A percentile compares a stretch with the other conserved stretches of the same genome.
Evolutionary conservation across 2,888 invertebrate species (phyloP).

Genomic region (Lycaena phlaeas): DNA sequence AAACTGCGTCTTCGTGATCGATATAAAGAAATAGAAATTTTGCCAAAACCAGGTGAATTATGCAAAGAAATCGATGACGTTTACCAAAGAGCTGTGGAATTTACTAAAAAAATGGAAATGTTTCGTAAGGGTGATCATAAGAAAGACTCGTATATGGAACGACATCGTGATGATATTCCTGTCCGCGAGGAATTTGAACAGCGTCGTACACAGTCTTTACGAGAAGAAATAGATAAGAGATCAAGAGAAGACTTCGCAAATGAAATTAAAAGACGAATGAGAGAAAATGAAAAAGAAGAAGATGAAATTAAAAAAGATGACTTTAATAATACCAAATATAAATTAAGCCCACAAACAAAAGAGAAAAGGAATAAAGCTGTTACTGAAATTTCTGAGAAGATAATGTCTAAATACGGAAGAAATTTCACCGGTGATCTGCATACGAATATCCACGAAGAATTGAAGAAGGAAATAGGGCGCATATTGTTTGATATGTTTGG

Average conservation of each 20-base stretch:
- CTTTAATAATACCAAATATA: background rate
- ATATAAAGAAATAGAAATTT: constrained; percentile 17
- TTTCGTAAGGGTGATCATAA: constrained; percentile 27
- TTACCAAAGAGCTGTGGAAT: constrained; percentile 42
- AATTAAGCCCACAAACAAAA: constrained; percentile 3
- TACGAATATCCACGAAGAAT: constrained; percentile 31
- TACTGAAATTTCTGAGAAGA: constrained; percentile 37
- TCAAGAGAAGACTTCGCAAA: no score
- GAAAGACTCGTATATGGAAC: no score
- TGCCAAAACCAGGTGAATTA: constrained; percentile 23
- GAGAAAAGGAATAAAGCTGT: constrained; percentile 41
- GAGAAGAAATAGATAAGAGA: no score
- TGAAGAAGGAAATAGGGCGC: constrained; percentile 29
- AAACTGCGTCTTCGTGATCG: constrained; percentile 15
- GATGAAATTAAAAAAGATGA: background rate
- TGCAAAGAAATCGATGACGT: constrained; percentile 51
- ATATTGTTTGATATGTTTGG: constrained; percentile 43
- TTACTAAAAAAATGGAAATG: constrained; percentile 45
- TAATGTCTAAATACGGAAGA: constrained; percentile 33
- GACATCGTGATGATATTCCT: no score
- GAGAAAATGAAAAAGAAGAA: background rate
- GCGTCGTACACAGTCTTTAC: no score
- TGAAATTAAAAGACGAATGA: no score
- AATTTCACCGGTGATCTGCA: constrained; percentile 28
- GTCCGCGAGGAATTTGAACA: no score